Evolutionary conservation across 35 echinoderm and acorn worm genomes (phyloP).

Genomic region (Lytechinus pictus): DNA sequence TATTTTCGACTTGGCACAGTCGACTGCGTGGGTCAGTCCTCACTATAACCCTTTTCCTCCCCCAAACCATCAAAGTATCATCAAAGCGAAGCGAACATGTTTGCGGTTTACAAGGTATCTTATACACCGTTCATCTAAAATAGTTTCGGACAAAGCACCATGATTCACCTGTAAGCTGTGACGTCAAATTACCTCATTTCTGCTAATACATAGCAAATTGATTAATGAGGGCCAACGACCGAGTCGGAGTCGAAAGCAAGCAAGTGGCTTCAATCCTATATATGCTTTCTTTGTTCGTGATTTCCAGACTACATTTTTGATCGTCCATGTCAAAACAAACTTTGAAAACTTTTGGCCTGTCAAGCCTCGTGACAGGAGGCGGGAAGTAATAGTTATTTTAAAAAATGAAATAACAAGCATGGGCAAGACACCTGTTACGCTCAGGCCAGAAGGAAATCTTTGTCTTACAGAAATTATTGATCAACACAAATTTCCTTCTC

Average conservation of each 20-base stretch:
- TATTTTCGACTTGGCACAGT: neutral
- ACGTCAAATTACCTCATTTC: conserved; percentile 48
- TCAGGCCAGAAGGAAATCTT: neutral
- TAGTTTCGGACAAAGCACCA: neutral
- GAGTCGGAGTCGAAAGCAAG: neutral
- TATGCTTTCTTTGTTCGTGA: neutral
- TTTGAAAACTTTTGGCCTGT: neutral
- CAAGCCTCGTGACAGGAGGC: neutral
- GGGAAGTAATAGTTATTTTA: neutral
- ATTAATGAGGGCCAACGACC: conserved; percentile 30
- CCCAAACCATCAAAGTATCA: neutral
- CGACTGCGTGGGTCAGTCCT: conserved; percentile 34
- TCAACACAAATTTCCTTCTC: neutral
- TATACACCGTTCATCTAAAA: neutral
- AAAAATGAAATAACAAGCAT: neutral
- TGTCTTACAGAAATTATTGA: neutral
- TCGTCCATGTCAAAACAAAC: neutral
- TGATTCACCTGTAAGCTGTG: conserved; percentile 28
- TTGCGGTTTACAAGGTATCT: conserved; percentile 6
- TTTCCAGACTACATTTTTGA: neutral
- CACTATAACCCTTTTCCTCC: conserved; percentile 1
- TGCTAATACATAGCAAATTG: conserved; percentile 33
- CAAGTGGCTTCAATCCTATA: neutral
- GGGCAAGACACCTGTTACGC: neutral
- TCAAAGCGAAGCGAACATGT: conserved; percentile 4